Evolutionary conservation across 2,797 vertebrate species (phyloP).

Genomic region (Alauda arvensis): DNA sequence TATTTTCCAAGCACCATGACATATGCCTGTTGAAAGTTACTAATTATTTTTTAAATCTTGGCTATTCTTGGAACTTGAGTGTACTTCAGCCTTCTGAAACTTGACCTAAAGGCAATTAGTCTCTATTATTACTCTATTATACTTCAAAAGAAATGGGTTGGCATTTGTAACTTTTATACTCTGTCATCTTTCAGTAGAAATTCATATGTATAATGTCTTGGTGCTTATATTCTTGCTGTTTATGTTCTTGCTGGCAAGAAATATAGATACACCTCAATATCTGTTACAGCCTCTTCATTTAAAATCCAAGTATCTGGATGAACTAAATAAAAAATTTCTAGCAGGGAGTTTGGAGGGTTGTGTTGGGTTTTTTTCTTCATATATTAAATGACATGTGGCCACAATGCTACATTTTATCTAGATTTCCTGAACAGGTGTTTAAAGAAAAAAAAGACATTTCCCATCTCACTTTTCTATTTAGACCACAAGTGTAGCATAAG

Average conservation of each 20-base stretch:
- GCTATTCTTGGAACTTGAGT: neutral
- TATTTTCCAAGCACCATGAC: neutral
- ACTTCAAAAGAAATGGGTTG: neutral
- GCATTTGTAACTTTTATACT: neutral
- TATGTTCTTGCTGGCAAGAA: neutral
- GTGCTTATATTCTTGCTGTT: neutral
- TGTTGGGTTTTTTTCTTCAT: neutral
- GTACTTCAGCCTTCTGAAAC: neutral
- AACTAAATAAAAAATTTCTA: neutral
- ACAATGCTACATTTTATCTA: neutral
- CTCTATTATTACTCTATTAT: neutral
- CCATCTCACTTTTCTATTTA: neutral
- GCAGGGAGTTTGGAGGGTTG: neutral
- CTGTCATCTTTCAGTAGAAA: neutral
- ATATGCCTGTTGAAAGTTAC: neutral
- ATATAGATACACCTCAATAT: neutral
- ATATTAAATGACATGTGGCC: neutral
- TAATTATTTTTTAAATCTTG: neutral
- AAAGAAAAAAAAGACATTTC: neutral
- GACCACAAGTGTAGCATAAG: neutral
- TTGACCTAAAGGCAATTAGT: neutral
- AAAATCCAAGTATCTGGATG: neutral
- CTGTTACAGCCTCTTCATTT: neutral
- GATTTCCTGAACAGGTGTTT: neutral
- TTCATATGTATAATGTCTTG: neutral